These are phyloP conservation scores for Peromyscus maniculatus DNA, from an alignment of 2,113 vertebrate species.

Conservation along the genomic window DNA sequence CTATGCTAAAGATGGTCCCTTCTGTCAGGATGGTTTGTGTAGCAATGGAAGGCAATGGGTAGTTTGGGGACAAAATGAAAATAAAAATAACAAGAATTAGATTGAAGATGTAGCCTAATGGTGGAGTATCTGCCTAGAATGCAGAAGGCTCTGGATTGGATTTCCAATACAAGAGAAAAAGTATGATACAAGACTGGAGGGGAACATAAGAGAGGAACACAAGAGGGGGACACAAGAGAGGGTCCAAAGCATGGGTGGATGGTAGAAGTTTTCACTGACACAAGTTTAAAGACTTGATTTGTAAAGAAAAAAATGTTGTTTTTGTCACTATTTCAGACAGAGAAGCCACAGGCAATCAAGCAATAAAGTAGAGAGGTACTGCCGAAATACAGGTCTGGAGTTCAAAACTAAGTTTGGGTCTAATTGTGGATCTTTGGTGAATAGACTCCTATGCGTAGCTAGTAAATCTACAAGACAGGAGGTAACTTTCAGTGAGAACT, in stretches of 20 bases:
- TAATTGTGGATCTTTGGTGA: neutral
- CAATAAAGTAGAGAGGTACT: neutral
- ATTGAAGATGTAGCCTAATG: neutral
- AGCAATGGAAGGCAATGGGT: neutral
- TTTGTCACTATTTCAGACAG: neutral
- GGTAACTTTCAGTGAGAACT: neutral
- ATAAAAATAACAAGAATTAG: neutral
- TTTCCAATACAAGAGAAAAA: neutral
- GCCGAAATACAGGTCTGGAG: neutral
- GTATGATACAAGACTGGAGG: neutral
- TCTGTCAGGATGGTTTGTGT: neutral
- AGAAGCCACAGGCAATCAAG: neutral
- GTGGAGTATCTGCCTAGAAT: neutral
- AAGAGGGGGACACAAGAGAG: neutral
- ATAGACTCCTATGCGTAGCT: neutral
- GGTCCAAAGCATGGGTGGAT: neutral
- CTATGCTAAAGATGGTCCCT: neutral
- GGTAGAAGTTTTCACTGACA: neutral
- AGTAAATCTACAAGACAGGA: neutral
- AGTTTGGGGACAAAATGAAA: neutral
- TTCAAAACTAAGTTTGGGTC: slow-evolving; percentile 1
- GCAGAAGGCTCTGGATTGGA: neutral
- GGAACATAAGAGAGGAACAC: neutral
- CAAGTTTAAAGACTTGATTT: slow-evolving; percentile 37
- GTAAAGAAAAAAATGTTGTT: neutral